A percentile compares a stretch with the other conserved stretches of the same genome.
phyloP scores from a whole-genome alignment of 2,888 invertebrate genomes.

The Hartigia nigra region DNA sequence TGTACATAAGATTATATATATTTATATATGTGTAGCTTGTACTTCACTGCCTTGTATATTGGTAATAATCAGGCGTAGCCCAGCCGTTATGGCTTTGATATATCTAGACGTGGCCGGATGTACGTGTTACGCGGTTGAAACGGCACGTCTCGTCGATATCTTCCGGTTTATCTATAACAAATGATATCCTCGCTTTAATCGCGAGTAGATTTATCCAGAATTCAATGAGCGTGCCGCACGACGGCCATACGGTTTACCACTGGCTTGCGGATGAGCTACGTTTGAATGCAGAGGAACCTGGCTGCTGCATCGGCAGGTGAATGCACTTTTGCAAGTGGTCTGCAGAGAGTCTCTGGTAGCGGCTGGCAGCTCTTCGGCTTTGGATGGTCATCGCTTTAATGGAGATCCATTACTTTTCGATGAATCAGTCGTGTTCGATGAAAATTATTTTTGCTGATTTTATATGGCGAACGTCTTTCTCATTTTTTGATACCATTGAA shows the following conservation, averaged over 20 bases:
- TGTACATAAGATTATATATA: neutral
- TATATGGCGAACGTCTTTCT: neutral
- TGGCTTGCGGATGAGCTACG: neutral
- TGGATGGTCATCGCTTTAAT: neutral
- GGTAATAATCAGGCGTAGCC: neutral
- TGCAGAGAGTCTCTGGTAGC: neutral
- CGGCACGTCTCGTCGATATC: conserved; percentile 8
- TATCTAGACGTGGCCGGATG: conserved; percentile 1
- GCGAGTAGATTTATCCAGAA: neutral
- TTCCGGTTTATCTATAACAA: conserved; percentile 2
- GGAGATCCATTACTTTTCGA: neutral
- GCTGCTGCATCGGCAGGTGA: neutral
- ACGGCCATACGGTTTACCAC: neutral
- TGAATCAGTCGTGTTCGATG: neutral
- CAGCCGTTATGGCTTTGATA: neutral
- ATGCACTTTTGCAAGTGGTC: neutral
- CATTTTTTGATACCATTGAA: neutral
- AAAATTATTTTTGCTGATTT: no score
- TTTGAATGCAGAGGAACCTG: neutral
- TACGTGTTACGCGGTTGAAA: neutral
- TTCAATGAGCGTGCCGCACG: neutral
- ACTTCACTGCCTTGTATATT: neutral
- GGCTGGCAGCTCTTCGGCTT: neutral
- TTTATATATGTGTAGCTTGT: neutral
- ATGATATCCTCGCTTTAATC: conserved; percentile 1